A percentile compares a stretch with the other conserved stretches of the same genome.
Evolutionary conservation across 2,797 vertebrate species (phyloP).

Genomic region (Lophius americanus): DNA sequence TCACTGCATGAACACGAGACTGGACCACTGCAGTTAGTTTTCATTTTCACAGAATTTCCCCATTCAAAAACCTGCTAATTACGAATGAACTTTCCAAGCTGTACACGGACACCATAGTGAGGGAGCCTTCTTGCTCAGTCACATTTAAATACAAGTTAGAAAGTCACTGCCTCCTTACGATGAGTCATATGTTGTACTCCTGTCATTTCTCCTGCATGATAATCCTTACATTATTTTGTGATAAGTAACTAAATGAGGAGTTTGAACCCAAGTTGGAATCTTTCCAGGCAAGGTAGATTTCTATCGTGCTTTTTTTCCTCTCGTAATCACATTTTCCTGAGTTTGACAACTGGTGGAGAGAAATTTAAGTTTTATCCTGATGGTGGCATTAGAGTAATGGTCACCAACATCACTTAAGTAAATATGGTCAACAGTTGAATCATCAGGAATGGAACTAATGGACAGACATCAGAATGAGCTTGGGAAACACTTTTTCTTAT

Average conservation of each 20-base stretch:
- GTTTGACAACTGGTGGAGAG: not conserved
- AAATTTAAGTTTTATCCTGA: constrained; percentile 1
- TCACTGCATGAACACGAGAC: constrained; percentile 1
- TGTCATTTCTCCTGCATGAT: not conserved
- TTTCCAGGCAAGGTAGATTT: not conserved
- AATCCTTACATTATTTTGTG: too few species aligned
- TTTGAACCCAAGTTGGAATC: not conserved
- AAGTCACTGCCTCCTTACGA: not conserved
- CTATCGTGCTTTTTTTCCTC: too few species aligned
- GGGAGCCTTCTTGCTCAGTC: not conserved
- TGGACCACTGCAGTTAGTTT: not conserved
- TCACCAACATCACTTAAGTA: not conserved
- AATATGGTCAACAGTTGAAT: too few species aligned
- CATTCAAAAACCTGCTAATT: constrained; percentile 6
- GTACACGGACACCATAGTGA: not conserved
- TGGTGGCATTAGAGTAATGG: not conserved
- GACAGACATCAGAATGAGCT: not conserved
- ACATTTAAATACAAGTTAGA: not conserved
- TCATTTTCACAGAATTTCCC: constrained; percentile 1
- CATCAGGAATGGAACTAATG: not conserved
- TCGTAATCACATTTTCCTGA: not conserved
- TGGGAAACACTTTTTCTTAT: not conserved
- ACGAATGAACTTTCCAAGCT: not conserved
- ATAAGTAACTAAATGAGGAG: not conserved
- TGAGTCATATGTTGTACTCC: not conserved